A percentile compares a stretch with the other conserved stretches of the same genome.
Evolutionary conservation across 2,113 vertebrate species (phyloP).

Genomic region (Mus pahari): DNA sequence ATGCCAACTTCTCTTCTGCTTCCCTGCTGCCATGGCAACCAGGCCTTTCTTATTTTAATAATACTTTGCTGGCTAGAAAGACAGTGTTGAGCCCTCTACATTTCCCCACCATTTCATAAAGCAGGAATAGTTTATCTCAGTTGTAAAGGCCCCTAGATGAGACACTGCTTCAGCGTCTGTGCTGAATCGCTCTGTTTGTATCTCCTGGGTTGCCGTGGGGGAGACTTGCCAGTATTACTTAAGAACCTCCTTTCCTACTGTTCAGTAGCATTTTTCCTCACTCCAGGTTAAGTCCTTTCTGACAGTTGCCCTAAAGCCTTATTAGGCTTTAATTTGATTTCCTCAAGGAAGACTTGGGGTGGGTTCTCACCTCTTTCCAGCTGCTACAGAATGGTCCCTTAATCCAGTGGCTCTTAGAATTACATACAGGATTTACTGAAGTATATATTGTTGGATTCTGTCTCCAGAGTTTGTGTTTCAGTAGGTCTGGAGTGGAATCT

Average conservation of each 20-base stretch:
- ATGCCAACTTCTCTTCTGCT: background rate
- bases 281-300: background rate
- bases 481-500: background rate
- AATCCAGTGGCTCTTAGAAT: background rate
- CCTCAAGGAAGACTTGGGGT: background rate
- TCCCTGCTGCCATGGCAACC: background rate
- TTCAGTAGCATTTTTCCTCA: background rate
- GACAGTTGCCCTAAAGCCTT: background rate
- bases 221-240: background rate
- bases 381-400: background rate
- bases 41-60: constrained; percentile 23
- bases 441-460: background rate
- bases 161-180: background rate
- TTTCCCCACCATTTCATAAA: constrained; percentile 5
- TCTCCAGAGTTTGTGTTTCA: background rate
- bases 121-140: background rate
- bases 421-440: background rate
- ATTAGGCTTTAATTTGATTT: background rate
- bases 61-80: background rate
- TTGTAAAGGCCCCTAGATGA: constrained; percentile 29
- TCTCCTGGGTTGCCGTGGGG: background rate
- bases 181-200: background rate
- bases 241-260: background rate
- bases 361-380: background rate
- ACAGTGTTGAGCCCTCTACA: background rate